Evolutionary conservation across 2,797 vertebrate genomes (phyloP).

Genomic region (Myiothlypis chrysogaster): DNA sequence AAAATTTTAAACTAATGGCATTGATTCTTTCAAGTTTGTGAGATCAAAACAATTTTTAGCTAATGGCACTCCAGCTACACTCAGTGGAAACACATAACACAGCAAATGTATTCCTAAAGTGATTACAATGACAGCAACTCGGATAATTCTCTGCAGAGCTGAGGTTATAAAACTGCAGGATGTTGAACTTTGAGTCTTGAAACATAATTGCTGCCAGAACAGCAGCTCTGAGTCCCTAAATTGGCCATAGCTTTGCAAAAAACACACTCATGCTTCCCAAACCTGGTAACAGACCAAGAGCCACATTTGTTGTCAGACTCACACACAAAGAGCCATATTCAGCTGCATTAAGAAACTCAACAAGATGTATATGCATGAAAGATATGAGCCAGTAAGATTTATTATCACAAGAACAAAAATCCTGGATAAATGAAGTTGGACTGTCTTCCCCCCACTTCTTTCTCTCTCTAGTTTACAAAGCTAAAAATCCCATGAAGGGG

Average conservation of each 20-base stretch:
- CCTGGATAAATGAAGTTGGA: not conserved
- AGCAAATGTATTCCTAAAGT: not conserved
- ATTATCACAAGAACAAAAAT: not conserved
- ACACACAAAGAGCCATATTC: not conserved
- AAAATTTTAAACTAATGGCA: not conserved
- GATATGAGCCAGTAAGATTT: not conserved
- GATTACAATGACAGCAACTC: not conserved
- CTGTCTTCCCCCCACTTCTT: not conserved
- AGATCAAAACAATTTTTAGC: constrained; percentile 21
- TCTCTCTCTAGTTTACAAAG: not conserved
- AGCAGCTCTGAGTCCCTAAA: not conserved
- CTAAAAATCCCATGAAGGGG: not conserved
- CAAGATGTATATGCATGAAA: not conserved
- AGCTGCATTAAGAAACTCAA: not conserved
- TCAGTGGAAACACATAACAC: not conserved
- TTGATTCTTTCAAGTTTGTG: not conserved
- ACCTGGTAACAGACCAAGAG: not conserved
- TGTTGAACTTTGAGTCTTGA: not conserved
- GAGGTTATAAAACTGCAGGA: not conserved
- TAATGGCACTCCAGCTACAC: not conserved
- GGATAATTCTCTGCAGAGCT: not conserved
- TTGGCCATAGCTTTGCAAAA: not conserved
- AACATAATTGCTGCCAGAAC: not conserved
- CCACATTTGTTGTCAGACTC: not conserved
- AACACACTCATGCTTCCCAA: not conserved